Percentiles rank a stretch among this genome's conserved stretches.
Conservation (phyloP, 2,113 vertebrate species). For the Cacatua alba region DNA sequence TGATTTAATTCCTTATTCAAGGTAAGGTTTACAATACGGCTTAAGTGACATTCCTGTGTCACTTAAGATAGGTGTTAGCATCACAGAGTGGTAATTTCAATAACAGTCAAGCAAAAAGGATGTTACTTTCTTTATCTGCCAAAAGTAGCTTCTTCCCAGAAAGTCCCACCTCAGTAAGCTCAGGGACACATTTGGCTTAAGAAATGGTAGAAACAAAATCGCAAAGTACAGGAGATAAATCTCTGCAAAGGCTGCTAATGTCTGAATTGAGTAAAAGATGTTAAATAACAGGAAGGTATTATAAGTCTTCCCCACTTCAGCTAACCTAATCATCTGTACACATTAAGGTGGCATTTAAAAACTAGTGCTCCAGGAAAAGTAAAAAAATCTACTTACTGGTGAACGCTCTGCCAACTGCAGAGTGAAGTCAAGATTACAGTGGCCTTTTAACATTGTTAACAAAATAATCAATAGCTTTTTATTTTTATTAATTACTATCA, state of each 20-base stretch:
- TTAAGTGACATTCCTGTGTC: background rate
- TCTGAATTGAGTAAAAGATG: conserved; percentile 3
- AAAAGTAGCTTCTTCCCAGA: background rate
- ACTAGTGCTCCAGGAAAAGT: background rate
- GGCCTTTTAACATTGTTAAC: conserved; percentile 37
- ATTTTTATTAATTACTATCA: conserved; percentile 65
- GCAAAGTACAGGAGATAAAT: conserved; percentile 15
- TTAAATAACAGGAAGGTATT: conserved; percentile 30
- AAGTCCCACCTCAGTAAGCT: background rate
- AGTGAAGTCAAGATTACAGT: conserved; percentile 22
- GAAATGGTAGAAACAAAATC: conserved; percentile 15
- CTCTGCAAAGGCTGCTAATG: background rate
- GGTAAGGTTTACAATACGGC: background rate
- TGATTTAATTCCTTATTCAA: background rate
- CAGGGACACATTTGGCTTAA: background rate
- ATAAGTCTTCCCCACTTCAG: conserved; percentile 15
- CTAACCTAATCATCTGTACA: conserved; percentile 42
- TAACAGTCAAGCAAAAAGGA: background rate
- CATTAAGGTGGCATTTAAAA: conserved; percentile 46
- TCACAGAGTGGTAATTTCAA: background rate
- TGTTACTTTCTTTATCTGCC: background rate
- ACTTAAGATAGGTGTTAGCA: background rate
- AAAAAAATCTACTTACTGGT: background rate
- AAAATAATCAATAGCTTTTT: conserved; percentile 57
- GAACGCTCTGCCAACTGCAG: background rate